These are phyloP conservation scores for rat (Rattus norvegicus) DNA, from an alignment of 2,113 vertebrate genomes.

Conservation along the genomic window DNA sequence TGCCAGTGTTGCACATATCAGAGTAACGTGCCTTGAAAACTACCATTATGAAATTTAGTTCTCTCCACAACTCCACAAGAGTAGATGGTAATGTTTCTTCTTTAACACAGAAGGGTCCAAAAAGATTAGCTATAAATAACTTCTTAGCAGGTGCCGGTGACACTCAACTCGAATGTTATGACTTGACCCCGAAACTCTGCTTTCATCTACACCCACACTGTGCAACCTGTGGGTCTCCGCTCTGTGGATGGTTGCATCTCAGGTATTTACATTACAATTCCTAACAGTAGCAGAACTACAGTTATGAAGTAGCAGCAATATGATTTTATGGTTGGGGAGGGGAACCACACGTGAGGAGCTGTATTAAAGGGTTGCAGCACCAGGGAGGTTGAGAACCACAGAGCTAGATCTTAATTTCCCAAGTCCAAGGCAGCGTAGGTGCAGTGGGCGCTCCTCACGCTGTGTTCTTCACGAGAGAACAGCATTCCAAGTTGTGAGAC, in stretches of 20 bases:
- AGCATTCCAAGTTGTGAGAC: not conserved
- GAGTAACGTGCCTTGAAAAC: not conserved
- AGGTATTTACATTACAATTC: not conserved
- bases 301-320: not conserved
- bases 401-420: constrained; percentile 18
- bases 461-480: not conserved
- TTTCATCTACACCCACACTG: not conserved
- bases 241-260: not conserved
- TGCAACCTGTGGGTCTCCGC: no score
- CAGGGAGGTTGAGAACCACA: not conserved
- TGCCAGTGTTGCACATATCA: not conserved
- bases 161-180: constrained; percentile 18
- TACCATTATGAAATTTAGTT: not conserved
- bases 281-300: not conserved
- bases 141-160: not conserved
- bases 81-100: not conserved
- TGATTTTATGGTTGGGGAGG: not conserved
- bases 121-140: constrained; percentile 16
- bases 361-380: not conserved
- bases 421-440: not conserved
- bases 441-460: not conserved
- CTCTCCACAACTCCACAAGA: not conserved
- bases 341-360: not conserved
- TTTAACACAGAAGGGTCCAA: not conserved
- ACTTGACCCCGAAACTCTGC: not conserved